These are phyloP conservation scores for Xiphophorus maculatus DNA, from an alignment of 2,113 vertebrate genomes.

Conservation along the genomic window DNA sequence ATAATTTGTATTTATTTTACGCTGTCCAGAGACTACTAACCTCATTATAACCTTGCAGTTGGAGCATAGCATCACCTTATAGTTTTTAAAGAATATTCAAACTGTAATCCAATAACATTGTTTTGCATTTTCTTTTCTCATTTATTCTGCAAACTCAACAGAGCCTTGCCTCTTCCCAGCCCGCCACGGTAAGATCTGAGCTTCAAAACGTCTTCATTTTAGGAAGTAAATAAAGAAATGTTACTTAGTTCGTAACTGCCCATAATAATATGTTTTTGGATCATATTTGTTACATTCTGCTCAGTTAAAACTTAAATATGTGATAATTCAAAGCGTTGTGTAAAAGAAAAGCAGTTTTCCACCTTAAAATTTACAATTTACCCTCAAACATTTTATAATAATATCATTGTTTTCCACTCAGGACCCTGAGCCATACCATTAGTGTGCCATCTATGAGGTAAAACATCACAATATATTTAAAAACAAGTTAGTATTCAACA, in stretches of 20 bases:
- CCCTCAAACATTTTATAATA: neutral
- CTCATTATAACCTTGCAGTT: neutral
- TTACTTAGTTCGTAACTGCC: neutral
- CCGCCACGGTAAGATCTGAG: slow-evolving; percentile 88
- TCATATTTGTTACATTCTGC: no score
- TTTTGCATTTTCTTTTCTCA: slow-evolving; percentile 44
- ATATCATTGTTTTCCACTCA: slow-evolving; percentile 58
- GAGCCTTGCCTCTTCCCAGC: slow-evolving; percentile 89
- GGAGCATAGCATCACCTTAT: neutral
- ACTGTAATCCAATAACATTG: slow-evolving; percentile 38
- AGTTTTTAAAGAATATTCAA: slow-evolving; percentile 6
- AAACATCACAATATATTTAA: slow-evolving; percentile 44
- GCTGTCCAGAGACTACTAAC: neutral
- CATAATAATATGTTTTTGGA: no score
- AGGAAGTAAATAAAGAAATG: neutral
- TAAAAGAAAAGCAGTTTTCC: neutral
- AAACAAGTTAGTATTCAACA: neutral
- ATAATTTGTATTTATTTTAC: neutral
- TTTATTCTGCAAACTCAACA: slow-evolving; percentile 73
- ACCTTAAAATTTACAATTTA: neutral
- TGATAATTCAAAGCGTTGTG: no score
- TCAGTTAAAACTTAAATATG: no score
- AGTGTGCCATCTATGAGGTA: slow-evolving; percentile 99
- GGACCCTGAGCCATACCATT: slow-evolving; percentile 89
- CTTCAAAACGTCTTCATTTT: neutral